These are phyloP conservation scores for Spermophilus dauricus DNA, from an alignment of 2,113 vertebrate species.

Conservation along the genomic window DNA sequence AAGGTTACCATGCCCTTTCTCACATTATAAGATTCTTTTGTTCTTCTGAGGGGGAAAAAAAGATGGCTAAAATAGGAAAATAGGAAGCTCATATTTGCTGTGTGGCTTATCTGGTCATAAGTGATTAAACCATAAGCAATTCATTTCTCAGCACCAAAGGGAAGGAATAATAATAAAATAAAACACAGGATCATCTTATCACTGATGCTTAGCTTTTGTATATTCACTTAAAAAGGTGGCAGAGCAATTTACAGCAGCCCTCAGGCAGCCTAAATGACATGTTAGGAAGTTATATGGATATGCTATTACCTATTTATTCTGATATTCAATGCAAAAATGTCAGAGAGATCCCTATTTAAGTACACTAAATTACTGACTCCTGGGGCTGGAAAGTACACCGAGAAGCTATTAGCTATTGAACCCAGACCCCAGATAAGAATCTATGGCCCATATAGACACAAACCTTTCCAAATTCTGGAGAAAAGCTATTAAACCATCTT, in stretches of 20 bases:
- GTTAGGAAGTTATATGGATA: slow-evolving; percentile 84
- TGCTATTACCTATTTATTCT: slow-evolving; percentile 83
- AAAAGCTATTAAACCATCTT: slow-evolving; percentile 66
- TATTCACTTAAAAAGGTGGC: slow-evolving; percentile 81
- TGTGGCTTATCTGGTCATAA: slow-evolving; percentile 76
- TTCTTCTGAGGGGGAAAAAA: slow-evolving; percentile 49
- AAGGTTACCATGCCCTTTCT: background rate
- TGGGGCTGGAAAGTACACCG: slow-evolving; percentile 9
- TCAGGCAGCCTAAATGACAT: slow-evolving; percentile 84
- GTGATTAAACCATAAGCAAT: slow-evolving; percentile 81
- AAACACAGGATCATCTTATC: slow-evolving; percentile 69
- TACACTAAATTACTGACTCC: slow-evolving; percentile 72
- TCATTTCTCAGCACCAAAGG: slow-evolving; percentile 83
- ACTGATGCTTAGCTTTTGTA: slow-evolving; percentile 79
- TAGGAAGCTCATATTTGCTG: slow-evolving; percentile 35
- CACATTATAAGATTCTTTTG: slow-evolving; percentile 50
- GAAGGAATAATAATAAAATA: slow-evolving; percentile 66
- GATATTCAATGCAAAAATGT: slow-evolving; percentile 81
- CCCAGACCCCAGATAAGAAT: slow-evolving; percentile 61
- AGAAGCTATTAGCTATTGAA: slow-evolving; percentile 75
- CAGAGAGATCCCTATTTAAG: slow-evolving; percentile 79
- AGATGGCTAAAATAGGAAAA: slow-evolving; percentile 70
- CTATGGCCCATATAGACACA: slow-evolving; percentile 45
- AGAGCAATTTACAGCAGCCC: slow-evolving; percentile 82
- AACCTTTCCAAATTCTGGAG: slow-evolving; percentile 65